Evolutionary conservation across 2,113 vertebrate species (phyloP).

Genomic region (Phainopepla nitens): DNA sequence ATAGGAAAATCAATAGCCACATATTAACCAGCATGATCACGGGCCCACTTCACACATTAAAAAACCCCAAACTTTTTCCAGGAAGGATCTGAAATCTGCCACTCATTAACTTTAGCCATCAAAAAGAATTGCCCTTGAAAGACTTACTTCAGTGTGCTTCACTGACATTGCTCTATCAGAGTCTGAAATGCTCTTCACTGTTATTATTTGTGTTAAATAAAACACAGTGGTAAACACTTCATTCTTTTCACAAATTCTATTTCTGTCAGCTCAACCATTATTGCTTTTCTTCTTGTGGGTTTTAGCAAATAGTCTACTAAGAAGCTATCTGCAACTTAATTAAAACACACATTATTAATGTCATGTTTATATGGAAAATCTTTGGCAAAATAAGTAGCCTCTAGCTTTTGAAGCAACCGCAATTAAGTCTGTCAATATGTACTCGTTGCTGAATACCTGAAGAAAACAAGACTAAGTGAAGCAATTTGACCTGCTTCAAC

Average conservation of each 20-base stretch:
- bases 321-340: slow-evolving; percentile 55
- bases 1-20: neutral
- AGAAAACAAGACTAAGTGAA: slow-evolving; percentile 28
- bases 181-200: neutral
- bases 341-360: slow-evolving; percentile 62
- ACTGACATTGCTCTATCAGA: neutral
- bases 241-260: neutral
- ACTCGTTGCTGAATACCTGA: neutral
- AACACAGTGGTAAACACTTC: neutral
- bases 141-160: neutral
- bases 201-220: slow-evolving; percentile 15
- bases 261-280: neutral
- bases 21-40: neutral
- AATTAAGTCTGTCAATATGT: slow-evolving; percentile 59
- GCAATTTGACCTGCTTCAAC: neutral
- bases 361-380: slow-evolving; percentile 45
- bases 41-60: neutral
- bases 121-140: neutral
- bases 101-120: neutral
- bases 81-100: neutral
- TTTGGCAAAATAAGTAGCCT: slow-evolving; percentile 53
- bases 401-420: slow-evolving; percentile 40
- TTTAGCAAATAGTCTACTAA: slow-evolving; percentile 35
- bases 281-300: neutral
- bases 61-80: neutral